A percentile compares a stretch with the other conserved stretches of the same genome.
Evolutionary conservation across 2,113 vertebrate genomes (phyloP).

Genomic region (Pyrgilauda ruficollis): DNA sequence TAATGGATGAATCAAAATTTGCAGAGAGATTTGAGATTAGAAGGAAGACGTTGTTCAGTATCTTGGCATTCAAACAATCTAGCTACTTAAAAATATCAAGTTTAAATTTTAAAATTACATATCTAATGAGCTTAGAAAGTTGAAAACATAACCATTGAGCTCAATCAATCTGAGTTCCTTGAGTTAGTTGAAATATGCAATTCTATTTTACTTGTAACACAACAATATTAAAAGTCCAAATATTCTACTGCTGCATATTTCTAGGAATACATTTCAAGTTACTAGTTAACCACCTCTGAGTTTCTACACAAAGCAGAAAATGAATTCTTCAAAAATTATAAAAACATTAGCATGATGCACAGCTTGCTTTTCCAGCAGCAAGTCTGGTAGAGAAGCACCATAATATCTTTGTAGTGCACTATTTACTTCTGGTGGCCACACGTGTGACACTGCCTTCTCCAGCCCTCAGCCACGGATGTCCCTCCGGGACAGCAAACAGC

Average conservation of each 20-base stretch:
- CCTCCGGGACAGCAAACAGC: not conserved
- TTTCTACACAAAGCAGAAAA: conserved; percentile 57
- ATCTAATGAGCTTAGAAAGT: conserved; percentile 45
- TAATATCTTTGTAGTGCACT: conserved; percentile 55
- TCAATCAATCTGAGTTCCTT: not conserved
- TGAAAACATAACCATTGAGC: conserved; percentile 9
- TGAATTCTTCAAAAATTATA: conserved; percentile 44
- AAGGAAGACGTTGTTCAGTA: conserved; percentile 33
- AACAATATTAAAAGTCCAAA: conserved; percentile 21
- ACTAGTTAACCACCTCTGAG: conserved; percentile 64
- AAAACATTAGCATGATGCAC: conserved; percentile 46
- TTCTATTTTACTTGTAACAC: conserved; percentile 36
- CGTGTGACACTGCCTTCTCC: not conserved
- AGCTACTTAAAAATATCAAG: conserved; percentile 5
- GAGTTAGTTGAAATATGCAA: conserved; percentile 16
- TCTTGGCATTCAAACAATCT: conserved; percentile 8
- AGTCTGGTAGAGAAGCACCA: conserved; percentile 67
- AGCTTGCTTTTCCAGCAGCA: conserved; percentile 79
- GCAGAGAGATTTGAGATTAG: not conserved
- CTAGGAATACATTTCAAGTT: conserved; percentile 68
- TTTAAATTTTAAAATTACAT: conserved; percentile 11
- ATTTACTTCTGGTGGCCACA: conserved; percentile 4
- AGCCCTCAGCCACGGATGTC: not conserved
- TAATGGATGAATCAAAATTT: not conserved
- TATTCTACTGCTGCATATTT: conserved; percentile 35